Percentiles rank a stretch among this genome's conserved stretches.
phyloP scores from a whole-genome alignment of 1,140 invertebrate genomes.

The Brachionus angularis region DNA sequence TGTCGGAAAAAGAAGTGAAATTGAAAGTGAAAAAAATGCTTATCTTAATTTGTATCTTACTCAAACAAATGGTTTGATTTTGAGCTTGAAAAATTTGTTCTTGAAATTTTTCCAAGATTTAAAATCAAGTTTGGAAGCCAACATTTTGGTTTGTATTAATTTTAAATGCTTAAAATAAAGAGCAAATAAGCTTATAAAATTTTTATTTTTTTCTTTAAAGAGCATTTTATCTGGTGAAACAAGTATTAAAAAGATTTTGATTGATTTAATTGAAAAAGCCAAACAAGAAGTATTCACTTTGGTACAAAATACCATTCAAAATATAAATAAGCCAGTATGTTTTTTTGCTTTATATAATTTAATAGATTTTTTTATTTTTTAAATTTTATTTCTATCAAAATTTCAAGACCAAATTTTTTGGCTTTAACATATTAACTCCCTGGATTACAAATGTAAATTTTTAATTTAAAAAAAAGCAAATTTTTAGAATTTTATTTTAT shows the following conservation, averaged over 20 bases:
- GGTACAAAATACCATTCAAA: conserved; percentile 16
- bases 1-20: conserved; percentile 14
- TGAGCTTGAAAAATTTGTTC: background rate
- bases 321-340: background rate
- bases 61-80: background rate
- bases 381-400: too few species aligned
- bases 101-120: conserved; percentile 13
- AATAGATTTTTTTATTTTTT: too few species aligned
- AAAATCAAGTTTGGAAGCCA: background rate
- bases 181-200: too few species aligned
- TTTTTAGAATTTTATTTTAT: too few species aligned
- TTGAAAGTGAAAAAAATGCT: background rate
- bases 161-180: too few species aligned
- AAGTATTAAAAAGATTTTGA: background rate
- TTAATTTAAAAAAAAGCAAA: too few species aligned
- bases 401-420: too few species aligned
- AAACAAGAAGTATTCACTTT: conserved; percentile 6
- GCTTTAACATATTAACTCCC: too few species aligned
- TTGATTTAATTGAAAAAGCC: conserved; percentile 8
- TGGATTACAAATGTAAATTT: too few species aligned
- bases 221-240: conserved; percentile 8
- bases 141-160: background rate
- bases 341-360: too few species aligned
- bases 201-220: background rate
- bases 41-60: background rate